Base-by-base conservation (phyloP, 2,888 invertebrate species). In the Exocentrus adspersus region DNA sequence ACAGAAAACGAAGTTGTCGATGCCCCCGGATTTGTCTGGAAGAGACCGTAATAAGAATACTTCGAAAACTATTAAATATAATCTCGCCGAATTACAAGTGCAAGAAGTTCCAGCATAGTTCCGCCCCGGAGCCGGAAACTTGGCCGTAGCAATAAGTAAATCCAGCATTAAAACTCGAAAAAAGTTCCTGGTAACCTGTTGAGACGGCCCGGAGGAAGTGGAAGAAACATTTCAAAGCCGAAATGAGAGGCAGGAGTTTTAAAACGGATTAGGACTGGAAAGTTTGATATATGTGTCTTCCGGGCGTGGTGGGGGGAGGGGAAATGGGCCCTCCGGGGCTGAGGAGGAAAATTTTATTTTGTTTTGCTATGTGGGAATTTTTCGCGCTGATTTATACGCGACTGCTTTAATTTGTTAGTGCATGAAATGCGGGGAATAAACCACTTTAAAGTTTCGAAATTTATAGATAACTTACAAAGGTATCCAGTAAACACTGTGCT, bases 21-120 rank as follows among this genome's bases (percentile, higher is more conserved):
- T 48, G 2, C 28, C 2, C 3, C 19, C 6, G 28, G 48, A 48
- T 28, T 30, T 48, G 28, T 48, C 12, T 28, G 12, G 28, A 19
- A 48, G 12, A 28, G 48, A 28, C 28, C 10, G 48, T 48, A 48
- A 48, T 48, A 48, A 48, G 37, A 51, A 51, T 37, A 51, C 37
- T 24, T 42, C 53, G 41, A 42, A 42, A 37, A 10, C 53, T 53
- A 41, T 42, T 42, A 41, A 41, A 21, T 17, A 53, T 24, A 42
- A 41, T 24, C 53, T 42, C 14, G 41, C 41, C 1, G 41, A 53
- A 42, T 53, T 53, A 53, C 51, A 20, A 37, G 30, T 51, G 37
- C 51, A 51, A 32, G 51, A 37, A 51, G 37, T 51, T 51, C 32
- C 19, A 51, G 17, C 51, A 37, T 51, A 48, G 48, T 48, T 48